Evolutionary conservation across 2,888 invertebrate genomes (phyloP).

Genomic region (Camptogramma bilineatum): DNA sequence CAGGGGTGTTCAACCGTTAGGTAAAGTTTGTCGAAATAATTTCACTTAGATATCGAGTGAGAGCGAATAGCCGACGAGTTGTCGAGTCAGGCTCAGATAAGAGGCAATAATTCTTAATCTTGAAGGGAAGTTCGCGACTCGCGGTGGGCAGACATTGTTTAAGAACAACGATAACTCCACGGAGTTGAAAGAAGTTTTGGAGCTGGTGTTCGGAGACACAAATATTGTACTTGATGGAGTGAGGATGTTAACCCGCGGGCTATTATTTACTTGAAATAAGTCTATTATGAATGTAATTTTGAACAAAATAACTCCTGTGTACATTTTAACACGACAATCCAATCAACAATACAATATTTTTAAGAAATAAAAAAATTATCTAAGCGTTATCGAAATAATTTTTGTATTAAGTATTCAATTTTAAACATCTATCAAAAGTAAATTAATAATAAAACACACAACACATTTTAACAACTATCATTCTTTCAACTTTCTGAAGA

Average conservation of each 20-base stretch:
- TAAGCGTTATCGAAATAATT: too few species aligned
- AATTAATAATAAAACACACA: too few species aligned
- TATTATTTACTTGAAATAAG: conserved; percentile 13
- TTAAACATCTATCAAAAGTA: too few species aligned
- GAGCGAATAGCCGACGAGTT: conserved; percentile 75
- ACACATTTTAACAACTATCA: too few species aligned
- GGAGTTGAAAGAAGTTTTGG: conserved; percentile 57
- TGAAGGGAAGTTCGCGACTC: conserved; percentile 55
- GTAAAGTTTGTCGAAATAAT: conserved; percentile 81
- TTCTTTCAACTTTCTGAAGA: too few species aligned
- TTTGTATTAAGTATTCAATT: too few species aligned
- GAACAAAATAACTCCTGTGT: not conserved
- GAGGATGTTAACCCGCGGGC: conserved; percentile 11
- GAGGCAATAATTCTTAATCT: conserved; percentile 80
- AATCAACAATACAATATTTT: too few species aligned
- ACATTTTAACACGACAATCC: not conserved
- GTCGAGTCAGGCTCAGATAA: conserved; percentile 76
- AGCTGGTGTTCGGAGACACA: conserved; percentile 43
- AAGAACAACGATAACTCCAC: conserved; percentile 65
- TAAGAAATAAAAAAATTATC: too few species aligned
- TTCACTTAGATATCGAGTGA: conserved; percentile 74
- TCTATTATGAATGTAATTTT: not conserved
- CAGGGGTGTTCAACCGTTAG: conserved; percentile 67
- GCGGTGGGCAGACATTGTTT: conserved; percentile 59
- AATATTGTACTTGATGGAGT: conserved; percentile 41